Evolutionary conservation across 1,140 invertebrate species (phyloP).

Genomic region (Lethrus apterus): DNA sequence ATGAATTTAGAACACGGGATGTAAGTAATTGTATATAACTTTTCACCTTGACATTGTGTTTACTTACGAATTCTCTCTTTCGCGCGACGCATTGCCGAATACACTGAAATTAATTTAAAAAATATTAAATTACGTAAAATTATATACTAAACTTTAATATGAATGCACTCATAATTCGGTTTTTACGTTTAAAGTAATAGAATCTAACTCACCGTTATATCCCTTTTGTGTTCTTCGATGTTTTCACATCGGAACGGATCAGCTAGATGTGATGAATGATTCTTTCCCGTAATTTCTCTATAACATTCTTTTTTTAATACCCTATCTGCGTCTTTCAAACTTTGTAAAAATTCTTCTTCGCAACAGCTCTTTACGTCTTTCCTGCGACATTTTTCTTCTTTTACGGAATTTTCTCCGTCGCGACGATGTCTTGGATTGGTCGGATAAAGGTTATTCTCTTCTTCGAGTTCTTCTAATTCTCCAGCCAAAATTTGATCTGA

Average conservation of each 20-base stretch:
- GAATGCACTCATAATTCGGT: too few species aligned
- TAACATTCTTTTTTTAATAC: neutral
- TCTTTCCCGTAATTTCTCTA: neutral
- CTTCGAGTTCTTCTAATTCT: neutral
- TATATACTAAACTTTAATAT: neutral
- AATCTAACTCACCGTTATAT: neutral
- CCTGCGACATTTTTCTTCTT: neutral
- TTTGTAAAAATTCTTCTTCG: neutral
- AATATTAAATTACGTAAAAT: neutral
- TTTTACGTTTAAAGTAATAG: neutral
- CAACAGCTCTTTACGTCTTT: neutral
- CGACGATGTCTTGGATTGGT: neutral
- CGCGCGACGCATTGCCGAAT: neutral
- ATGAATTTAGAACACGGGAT: too few species aligned
- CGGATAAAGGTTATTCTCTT: neutral
- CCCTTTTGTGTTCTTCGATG: neutral
- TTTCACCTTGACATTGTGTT: neutral
- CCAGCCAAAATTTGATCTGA: slow-evolving; percentile 1
- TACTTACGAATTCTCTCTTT: slow-evolving; percentile 10
- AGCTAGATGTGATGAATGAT: neutral
- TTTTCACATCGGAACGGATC: neutral
- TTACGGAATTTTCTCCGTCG: neutral
- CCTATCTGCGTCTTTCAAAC: neutral
- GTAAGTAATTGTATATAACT: neutral
- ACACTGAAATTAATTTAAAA: slow-evolving; percentile 8